A percentile compares a stretch with the other conserved stretches of the same genome.
These are phyloP conservation scores for Latheticus oryzae DNA, from an alignment of 2,888 invertebrate genomes.

Conservation along the genomic window DNA sequence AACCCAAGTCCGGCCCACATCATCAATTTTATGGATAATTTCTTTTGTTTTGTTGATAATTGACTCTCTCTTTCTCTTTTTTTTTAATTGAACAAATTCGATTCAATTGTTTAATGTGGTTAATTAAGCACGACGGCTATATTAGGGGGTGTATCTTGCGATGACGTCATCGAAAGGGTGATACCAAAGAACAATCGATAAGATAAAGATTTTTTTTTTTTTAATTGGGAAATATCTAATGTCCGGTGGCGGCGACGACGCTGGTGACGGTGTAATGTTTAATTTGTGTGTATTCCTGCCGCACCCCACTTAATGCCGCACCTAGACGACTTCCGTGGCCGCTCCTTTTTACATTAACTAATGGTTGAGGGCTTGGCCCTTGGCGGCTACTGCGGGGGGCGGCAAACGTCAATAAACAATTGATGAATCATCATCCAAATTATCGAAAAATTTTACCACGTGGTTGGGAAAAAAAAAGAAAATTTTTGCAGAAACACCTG, in stretches of 20 bases:
- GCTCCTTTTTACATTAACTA: conserved; percentile 44
- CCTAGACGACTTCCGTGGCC: conserved; percentile 40
- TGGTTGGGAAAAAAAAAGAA: no score
- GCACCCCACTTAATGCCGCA: conserved; percentile 38
- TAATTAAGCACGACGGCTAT: conserved; percentile 35
- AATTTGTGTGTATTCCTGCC: conserved; percentile 44
- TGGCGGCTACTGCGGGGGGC: conserved; percentile 16
- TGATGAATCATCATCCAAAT: no score
- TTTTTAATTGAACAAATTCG: conserved; percentile 38
- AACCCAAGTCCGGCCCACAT: no score
- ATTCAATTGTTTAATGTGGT: conserved; percentile 37
- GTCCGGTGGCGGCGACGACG: conserved; percentile 19
- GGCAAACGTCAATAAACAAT: no score
- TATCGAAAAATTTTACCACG: conserved; percentile 2
- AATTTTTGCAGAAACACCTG: conserved; percentile 40
- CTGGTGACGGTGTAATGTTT: conserved; percentile 21
- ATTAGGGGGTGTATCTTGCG: conserved; percentile 32
- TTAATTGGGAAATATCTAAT: no score
- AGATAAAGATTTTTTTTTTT: no score
- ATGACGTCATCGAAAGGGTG: conserved; percentile 25
- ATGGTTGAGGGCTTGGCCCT: conserved; percentile 43
- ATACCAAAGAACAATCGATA: conserved; percentile 16
- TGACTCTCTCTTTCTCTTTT: conserved; percentile 14
- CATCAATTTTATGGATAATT: no score
- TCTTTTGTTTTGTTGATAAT: conserved; percentile 38